Evolutionary conservation across 2,113 vertebrate species (phyloP).

Genomic region (Cyprinus carpio): DNA sequence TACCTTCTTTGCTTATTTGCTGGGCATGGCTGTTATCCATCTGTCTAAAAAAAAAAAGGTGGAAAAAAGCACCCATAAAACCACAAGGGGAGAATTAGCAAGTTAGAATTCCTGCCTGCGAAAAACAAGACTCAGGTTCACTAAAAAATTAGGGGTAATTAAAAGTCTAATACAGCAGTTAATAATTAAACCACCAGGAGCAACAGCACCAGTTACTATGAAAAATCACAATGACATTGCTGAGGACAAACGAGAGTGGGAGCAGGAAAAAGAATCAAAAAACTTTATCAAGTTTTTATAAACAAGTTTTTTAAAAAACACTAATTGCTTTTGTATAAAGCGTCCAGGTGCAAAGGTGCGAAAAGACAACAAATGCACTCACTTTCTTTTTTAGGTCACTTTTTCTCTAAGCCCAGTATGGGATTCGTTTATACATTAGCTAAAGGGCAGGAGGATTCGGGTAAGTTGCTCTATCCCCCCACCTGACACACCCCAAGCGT

Average conservation of each 20-base stretch:
- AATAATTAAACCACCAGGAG: background rate
- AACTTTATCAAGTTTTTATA: background rate
- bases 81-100: background rate
- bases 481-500: constrained; percentile 27
- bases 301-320: too few relatives aligned
- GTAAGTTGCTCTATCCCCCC: constrained; percentile 11
- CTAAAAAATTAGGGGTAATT: background rate
- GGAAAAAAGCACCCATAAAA: background rate
- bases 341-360: background rate
- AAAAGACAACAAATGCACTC: background rate
- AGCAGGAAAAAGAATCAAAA: background rate
- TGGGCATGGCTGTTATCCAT: background rate
- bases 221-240: background rate
- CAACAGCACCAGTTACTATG: background rate
- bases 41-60: background rate
- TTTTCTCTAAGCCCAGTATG: background rate
- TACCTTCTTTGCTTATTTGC: constrained; percentile 12
- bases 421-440: constrained; percentile 39
- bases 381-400: background rate
- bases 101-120: background rate
- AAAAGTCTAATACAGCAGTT: background rate
- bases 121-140: background rate
- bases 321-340: too few relatives aligned
- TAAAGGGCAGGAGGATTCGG: constrained; percentile 1
- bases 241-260: background rate